Conservation (phyloP, 2,888 invertebrate species). For the Cephus nigrinus region DNA sequence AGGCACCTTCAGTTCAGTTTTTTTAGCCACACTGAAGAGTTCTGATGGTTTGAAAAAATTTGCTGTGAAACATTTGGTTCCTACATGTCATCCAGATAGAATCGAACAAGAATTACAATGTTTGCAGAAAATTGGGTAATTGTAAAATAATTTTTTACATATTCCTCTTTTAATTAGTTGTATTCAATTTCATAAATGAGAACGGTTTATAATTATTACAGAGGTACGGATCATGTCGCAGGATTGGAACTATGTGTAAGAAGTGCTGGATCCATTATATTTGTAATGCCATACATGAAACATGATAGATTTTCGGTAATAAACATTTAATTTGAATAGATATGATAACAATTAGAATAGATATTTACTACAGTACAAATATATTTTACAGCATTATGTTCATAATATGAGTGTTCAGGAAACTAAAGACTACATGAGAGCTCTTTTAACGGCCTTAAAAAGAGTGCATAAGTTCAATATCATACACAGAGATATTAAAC, state of each 20-base stretch:
- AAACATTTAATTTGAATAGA: constrained; percentile 56
- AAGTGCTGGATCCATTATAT: constrained; percentile 82
- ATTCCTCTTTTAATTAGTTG: too few species aligned
- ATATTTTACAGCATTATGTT: constrained; percentile 76
- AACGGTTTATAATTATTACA: constrained; percentile 62
- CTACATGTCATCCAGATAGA: constrained; percentile 85
- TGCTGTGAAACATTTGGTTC: constrained; percentile 89
- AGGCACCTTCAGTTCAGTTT: constrained; percentile 91
- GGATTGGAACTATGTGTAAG: constrained; percentile 83
- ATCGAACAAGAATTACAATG: constrained; percentile 85
- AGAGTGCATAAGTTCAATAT: constrained; percentile 87
- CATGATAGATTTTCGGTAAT: constrained; percentile 84
- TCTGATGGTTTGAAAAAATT: constrained; percentile 70
- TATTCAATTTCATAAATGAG: constrained; percentile 9
- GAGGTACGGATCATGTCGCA: constrained; percentile 84
- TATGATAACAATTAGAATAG: too few species aligned
- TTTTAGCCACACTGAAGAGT: constrained; percentile 76
- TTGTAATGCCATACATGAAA: constrained; percentile 90
- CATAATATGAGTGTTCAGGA: constrained; percentile 77
- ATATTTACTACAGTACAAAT: neutral
- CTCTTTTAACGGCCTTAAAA: constrained; percentile 80
- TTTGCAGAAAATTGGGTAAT: constrained; percentile 80
- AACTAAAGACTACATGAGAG: constrained; percentile 82
- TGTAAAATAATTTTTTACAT: constrained; percentile 9
- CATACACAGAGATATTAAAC: constrained; percentile 92